Base-by-base conservation (phyloP, 2,113 vertebrate genomes). In the Eudorcas thomsonii region DNA sequence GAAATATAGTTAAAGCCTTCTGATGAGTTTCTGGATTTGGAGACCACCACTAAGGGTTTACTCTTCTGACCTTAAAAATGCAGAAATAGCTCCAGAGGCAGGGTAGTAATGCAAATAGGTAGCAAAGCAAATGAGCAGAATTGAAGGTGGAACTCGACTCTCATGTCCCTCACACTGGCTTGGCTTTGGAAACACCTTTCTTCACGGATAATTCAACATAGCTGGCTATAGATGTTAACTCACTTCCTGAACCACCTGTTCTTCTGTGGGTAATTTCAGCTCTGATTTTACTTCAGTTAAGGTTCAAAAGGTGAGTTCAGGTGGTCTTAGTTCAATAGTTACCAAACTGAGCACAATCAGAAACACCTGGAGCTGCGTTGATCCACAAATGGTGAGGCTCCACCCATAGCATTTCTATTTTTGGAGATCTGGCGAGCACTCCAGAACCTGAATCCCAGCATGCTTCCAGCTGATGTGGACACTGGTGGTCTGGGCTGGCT, bases 381-480 rank as follows among this genome's bases (percentile, higher is more conserved):
- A 77, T 0, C 12, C 39, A 7, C 23, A 77, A 33, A 26, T 7
- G 21, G 71, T 23, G 12, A 43, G 71, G 39, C 23, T 77, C 71
- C 71, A 43, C 39, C 71, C 36, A 26, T 5, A 43, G 36, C 2
- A 0, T 43, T 77, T 26, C 71, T 43, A 26, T 3, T 43, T 77
- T 77, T 15, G 71, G 71, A 77, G 71, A 2, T 43, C 71, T 77
- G 12, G 6, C 0, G 0, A 1, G 36, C 2, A 0, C 2, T 26
- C 36, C 23, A 0, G 12, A 77, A 77, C 12, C 36, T 43, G 36
- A 77, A 25, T 7, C 71, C 25, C 12, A 43, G 36, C 3, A 43
- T 43, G 23, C 36, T 26, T 26, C 23, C 71, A 43, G 71, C 11
- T 14, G 23, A 43, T 0, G 0, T 43, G 71, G 39, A 43, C 39